These are phyloP conservation scores for Chlamydotis undulata DNA, from an alignment of 2,113 vertebrate species.

Conservation along the genomic window DNA sequence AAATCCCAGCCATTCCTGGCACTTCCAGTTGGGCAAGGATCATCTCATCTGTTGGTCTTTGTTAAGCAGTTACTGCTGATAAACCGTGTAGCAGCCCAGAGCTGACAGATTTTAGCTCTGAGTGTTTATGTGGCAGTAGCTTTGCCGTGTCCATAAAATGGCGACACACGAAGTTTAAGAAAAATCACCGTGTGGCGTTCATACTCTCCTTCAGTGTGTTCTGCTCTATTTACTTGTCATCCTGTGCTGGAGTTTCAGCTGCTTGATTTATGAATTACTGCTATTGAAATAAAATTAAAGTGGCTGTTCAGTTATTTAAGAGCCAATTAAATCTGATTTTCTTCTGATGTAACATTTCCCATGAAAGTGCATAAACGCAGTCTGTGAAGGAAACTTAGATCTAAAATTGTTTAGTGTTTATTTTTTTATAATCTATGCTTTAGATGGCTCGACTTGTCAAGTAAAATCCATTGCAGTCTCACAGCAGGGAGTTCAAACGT, in stretches of 20 bases:
- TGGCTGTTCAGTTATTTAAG: constrained; percentile 60
- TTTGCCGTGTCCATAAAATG: constrained; percentile 27
- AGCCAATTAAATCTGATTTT: constrained; percentile 58
- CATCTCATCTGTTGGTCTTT: neutral
- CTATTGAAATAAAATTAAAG: constrained; percentile 57
- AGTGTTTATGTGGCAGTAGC: neutral
- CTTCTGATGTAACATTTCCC: constrained; percentile 35
- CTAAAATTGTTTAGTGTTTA: constrained; percentile 24
- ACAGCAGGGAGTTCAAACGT: neutral
- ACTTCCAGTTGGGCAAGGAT: neutral
- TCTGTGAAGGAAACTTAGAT: neutral
- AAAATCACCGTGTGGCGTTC: constrained; percentile 9
- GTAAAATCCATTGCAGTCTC: constrained; percentile 4
- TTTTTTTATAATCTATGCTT: neutral
- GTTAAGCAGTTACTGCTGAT: neutral
- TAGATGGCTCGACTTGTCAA: neutral
- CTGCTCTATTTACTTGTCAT: constrained; percentile 53
- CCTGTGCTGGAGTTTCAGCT: neutral
- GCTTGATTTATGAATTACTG: constrained; percentile 53
- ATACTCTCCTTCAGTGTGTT: neutral
- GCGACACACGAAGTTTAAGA: neutral
- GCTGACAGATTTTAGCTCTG: neutral
- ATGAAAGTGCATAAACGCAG: neutral
- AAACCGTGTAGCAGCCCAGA: neutral
- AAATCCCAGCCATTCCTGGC: neutral